Percentiles rank a stretch among this genome's conserved stretches.
Evolutionary conservation across 2,888 invertebrate species (phyloP).

Genomic region (Notodonta ziczac): DNA sequence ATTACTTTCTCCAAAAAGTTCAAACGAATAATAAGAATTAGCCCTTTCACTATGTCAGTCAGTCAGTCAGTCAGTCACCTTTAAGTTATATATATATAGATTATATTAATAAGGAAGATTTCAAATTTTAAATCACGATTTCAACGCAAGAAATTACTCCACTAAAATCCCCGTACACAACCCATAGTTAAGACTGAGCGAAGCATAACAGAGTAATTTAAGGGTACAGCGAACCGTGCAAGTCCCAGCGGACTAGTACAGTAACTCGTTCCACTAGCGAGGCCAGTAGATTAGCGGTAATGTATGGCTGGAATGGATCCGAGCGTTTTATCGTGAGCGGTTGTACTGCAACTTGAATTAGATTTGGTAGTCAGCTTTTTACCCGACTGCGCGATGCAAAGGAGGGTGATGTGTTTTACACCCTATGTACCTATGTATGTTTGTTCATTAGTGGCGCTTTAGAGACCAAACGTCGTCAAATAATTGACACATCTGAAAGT

Average conservation of each 20-base stretch:
- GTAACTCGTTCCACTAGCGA: constrained; percentile 38
- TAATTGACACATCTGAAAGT: no score
- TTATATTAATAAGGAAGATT: not conserved
- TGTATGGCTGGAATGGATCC: constrained; percentile 9
- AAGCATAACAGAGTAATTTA: constrained; percentile 72
- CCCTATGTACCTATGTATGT: no score
- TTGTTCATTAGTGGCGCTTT: no score
- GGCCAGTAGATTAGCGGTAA: constrained; percentile 30
- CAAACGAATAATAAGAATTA: no score
- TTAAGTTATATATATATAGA: no score
- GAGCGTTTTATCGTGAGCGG: not conserved
- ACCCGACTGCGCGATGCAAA: no score
- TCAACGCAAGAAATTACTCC: constrained; percentile 3
- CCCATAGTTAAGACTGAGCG: constrained; percentile 44
- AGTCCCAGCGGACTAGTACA: constrained; percentile 27
- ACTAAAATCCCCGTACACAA: constrained; percentile 11
- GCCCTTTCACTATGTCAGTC: no score
- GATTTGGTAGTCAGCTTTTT: not conserved
- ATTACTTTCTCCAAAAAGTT: no score
- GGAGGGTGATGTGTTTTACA: no score
- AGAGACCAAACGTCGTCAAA: no score
- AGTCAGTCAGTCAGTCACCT: no score
- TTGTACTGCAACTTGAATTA: not conserved
- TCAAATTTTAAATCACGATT: constrained; percentile 3
- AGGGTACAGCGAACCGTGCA: constrained; percentile 65